Base-by-base conservation (phyloP, 1,140 invertebrate species). In the Macrobrachium rosenbergii region DNA sequence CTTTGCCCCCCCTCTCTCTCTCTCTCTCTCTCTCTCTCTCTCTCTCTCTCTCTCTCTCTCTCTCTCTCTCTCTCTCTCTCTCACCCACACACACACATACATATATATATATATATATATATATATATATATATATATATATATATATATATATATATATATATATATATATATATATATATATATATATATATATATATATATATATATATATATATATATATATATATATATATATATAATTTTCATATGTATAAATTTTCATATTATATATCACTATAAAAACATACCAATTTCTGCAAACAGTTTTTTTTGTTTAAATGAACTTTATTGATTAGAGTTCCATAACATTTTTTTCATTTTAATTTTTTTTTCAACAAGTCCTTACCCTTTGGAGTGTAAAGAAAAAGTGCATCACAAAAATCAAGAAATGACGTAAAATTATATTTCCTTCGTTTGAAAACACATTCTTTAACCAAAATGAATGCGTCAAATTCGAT, bases 161-260 rank as follows among this genome's bases (percentile, higher is more conserved):
- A 80, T 59, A 80, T n/a, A 60, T 59, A 80, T 59, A 80, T 59
- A 80, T 59, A 80, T 19, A 80, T 59, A 80, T n/a, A 80, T n/a
- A 80, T 59, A 80, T 59, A 80, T 19, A 80, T 59, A 80, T 59
- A 80, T 59, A 80, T 59, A 80, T 59, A 80, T 59, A 60, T 59
- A 80, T 59, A 80, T 76, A 58, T 76, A 43, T 76, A 76, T 76
- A 58, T 76, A 45, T 76, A 76, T 76, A 76, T 76, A 76, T 76
- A 76, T 76, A 76, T 76, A 76, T 76, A 76, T 76, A 76, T 76
- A 76, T 76, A 76, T 76, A 76, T 76, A 76, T 76, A 76, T 76
- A 76, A n/a, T n/a, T n/a, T n/a, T n/a, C n/a, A n/a, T n/a, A n/a
- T n/a, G n/a, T n/a, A n/a, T n/a, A n/a, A n/a, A 8, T 37, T 76